phyloP scores from a whole-genome alignment of 53 echinoderm and acorn worm genomes.

The Mesocentrotus franciscanus region DNA sequence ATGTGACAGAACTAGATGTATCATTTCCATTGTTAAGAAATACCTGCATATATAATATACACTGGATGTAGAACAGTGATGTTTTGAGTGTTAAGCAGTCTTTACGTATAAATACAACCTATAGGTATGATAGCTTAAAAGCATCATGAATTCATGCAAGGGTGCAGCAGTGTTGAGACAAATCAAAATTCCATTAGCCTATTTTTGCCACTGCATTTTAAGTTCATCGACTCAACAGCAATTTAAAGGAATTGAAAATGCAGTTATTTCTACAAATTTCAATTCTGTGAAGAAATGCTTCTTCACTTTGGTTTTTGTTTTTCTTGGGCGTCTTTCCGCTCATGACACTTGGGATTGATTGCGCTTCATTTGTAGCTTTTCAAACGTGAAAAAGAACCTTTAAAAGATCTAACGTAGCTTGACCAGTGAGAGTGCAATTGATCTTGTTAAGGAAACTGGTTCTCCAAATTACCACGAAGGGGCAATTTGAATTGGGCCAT shows the following conservation, averaged over 20 bases:
- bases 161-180: neutral
- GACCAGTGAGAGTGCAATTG: slow-evolving; percentile 7
- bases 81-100: no score
- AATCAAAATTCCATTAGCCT: neutral
- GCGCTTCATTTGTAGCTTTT: neutral
- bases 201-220: neutral
- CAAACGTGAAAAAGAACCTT: neutral
- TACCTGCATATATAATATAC: no score
- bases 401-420: slow-evolving; percentile 15
- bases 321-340: neutral
- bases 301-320: neutral
- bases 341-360: neutral
- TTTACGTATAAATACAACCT: no score
- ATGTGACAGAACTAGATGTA: no score
- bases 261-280: slow-evolving; percentile 13
- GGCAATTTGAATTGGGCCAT: slow-evolving; percentile 39
- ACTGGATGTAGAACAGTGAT: no score
- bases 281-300: slow-evolving; percentile 15
- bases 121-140: neutral
- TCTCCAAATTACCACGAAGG: slow-evolving; percentile 33
- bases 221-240: slow-evolving; percentile 18
- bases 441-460: slow-evolving; percentile 50
- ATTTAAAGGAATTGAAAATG: slow-evolving; percentile 8
- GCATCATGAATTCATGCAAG: neutral
- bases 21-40: no score